Conservation (phyloP, 1,140 invertebrate genomes). For the Trachelipus rathkii region DNA sequence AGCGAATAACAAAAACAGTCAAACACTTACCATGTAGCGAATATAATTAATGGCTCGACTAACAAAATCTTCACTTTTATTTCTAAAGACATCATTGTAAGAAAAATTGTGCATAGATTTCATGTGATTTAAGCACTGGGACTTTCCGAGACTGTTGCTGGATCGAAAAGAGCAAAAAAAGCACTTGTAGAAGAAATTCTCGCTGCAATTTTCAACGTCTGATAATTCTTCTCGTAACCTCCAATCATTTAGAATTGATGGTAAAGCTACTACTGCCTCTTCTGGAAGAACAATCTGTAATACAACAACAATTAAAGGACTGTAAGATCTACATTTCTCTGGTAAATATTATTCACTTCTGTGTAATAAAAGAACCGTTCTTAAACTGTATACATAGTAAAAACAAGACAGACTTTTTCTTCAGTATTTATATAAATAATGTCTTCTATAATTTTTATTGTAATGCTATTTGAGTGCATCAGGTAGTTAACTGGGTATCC, state of each 20-base stretch:
- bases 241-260: background rate
- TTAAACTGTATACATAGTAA: too few relatives aligned
- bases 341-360: too few relatives aligned
- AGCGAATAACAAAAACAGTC: too few relatives aligned
- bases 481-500: too few relatives aligned
- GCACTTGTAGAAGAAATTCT: background rate
- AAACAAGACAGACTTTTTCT: too few relatives aligned
- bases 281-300: background rate
- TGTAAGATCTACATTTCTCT: background rate
- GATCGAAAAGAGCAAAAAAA: background rate
- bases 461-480: too few relatives aligned
- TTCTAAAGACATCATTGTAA: background rate
- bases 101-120: background rate
- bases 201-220: background rate
- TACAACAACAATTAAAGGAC: background rate
- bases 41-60: background rate
- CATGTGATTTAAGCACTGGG: background rate
- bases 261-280: background rate
- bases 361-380: too few relatives aligned
- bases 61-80: background rate
- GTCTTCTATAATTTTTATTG: too few relatives aligned
- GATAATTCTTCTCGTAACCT: background rate
- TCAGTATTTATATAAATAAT: too few relatives aligned
- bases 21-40: background rate
- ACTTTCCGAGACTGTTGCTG: background rate